Evolutionary conservation across 2,113 vertebrate species (phyloP), one percentile per base, ranked within the genome.

Genomic region (Melanotaenia duboulayi): DNA sequence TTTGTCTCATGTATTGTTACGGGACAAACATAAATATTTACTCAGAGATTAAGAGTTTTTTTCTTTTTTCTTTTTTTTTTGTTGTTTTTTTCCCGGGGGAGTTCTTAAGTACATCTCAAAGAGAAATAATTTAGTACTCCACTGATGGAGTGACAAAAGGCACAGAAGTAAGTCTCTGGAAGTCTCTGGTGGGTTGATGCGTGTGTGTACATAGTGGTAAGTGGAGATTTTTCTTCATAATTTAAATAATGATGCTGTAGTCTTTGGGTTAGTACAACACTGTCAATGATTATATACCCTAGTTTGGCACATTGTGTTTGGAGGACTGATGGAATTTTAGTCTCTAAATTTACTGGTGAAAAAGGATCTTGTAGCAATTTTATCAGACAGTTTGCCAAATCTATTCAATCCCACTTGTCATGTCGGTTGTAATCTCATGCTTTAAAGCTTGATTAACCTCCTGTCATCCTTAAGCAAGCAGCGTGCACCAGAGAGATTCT

Each of bases 371-470:
- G 35, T 23, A 69, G 76, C 55, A 62, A 49, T 59, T 75, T 65
- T 48, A 77, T 83, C 71, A 85, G 65, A 76, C 71, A 76, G 32
- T 79, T 64, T 70, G 66, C 81, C 65, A 62, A 83, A 83, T 90
- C 69, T 84, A 64, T 83, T 87, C 85, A 78, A 75, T 81, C 65
- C 84, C 82, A 85, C 84, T 88, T 82, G 77, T 90, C 86, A 78
- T 87, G 77, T 81, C 81, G 64, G 76, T 88, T 84, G 77, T 89
- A 89, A 89, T 91, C 81, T 81, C 81, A 84, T 74, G 82, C 81
- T 88, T 88, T 91, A 83, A 88, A 92, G 84, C 82, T 90, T 90
- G 87, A 92, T 91, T 92, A 90, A 89, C 89, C 86, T 91, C 64
- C 55, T 73, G 82, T 86, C 90, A 81, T 89, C 74, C 64, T 84